phyloP scores from a whole-genome alignment of 2,888 invertebrate genomes.

The Dryadula phaetusa region DNA sequence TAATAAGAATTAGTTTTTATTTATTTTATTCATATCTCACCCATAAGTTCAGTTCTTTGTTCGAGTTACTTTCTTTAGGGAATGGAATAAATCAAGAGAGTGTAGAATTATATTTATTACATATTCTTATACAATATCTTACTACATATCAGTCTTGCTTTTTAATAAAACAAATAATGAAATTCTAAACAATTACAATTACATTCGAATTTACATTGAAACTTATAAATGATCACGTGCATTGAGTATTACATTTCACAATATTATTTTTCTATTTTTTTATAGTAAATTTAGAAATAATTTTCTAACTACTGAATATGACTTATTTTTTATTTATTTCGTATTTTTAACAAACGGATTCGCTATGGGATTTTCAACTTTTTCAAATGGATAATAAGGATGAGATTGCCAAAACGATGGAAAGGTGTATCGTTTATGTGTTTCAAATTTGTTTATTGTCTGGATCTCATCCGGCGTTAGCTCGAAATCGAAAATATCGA shows the following conservation, averaged over 20 bases:
- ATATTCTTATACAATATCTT: slow-evolving; percentile 4
- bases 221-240: no score
- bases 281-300: not conserved
- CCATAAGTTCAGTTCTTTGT: no score
- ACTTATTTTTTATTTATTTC: not conserved
- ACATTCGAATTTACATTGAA: not conserved
- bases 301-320: not conserved
- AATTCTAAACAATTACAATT: not conserved
- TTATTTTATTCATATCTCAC: no score
- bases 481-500: slow-evolving; percentile 71
- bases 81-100: not conserved
- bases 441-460: slow-evolving; percentile 57
- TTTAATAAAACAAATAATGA: not conserved
- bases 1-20: no score
- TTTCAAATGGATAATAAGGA: slow-evolving; percentile 71
- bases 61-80: not conserved
- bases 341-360: slow-evolving; percentile 57
- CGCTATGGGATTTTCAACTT: slow-evolving; percentile 57
- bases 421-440: slow-evolving; percentile 56
- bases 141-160: slow-evolving; percentile 17
- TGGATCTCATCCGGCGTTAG: slow-evolving; percentile 61
- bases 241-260: no score
- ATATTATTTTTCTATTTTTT: no score
- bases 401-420: slow-evolving; percentile 78
- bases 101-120: not conserved